These are phyloP conservation scores for Drosophila malerkotliana DNA, from an alignment of 1,140 invertebrate species.

Conservation along the genomic window DNA sequence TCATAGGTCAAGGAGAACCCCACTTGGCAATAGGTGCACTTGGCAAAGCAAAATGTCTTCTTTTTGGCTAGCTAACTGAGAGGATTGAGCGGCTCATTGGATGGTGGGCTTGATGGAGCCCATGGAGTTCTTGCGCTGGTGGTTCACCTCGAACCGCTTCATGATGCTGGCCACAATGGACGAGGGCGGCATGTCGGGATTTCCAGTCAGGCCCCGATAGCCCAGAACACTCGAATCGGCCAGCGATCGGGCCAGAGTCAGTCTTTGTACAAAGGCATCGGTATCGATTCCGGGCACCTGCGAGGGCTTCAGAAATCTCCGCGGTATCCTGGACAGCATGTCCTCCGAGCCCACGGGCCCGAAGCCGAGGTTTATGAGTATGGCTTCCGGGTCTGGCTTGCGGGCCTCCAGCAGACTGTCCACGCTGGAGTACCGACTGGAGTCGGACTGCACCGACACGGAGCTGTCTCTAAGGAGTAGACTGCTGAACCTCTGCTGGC, in stretches of 20 bases:
- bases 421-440: conserved; percentile 89
- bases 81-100: conserved; percentile 25
- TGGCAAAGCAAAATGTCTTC: conserved; percentile 29
- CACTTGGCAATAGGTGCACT: conserved; percentile 18
- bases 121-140: conserved; percentile 80
- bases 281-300: conserved; percentile 87
- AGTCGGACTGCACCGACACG: conserved; percentile 87
- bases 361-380: conserved; percentile 88
- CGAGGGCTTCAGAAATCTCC: conserved; percentile 87
- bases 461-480: conserved; percentile 85
- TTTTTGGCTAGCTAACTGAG: conserved; percentile 37
- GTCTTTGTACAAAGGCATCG: conserved; percentile 86
- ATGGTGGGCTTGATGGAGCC: conserved; percentile 70
- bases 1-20: conserved; percentile 19
- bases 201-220: conserved; percentile 87
- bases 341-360: conserved; percentile 84
- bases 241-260: conserved; percentile 86
- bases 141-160: conserved; percentile 82
- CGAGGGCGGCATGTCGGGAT: conserved; percentile 78
- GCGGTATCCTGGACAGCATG: conserved; percentile 86
- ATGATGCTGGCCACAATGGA: conserved; percentile 82
- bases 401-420: conserved; percentile 89
- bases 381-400: conserved; percentile 89
- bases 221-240: conserved; percentile 87
- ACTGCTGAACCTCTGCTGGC: conserved; percentile 61